A percentile compares a stretch with the other conserved stretches of the same genome.
Evolutionary conservation across 1,140 invertebrate genomes (phyloP).

Genomic region (Calycopis cecrops): DNA sequence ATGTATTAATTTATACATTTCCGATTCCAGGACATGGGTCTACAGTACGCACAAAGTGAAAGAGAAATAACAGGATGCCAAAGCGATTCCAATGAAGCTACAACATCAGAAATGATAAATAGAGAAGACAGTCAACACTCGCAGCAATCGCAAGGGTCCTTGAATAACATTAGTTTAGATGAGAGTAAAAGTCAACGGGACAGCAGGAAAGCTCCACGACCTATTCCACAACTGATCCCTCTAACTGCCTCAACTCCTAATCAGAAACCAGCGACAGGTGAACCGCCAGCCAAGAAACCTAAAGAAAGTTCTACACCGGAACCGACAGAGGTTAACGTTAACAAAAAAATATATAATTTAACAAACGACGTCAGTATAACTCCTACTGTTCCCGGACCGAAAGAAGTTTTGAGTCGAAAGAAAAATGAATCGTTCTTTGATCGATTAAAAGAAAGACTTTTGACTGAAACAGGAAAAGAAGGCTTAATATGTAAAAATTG

Average conservation of each 20-base stretch:
- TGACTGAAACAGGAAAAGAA: slow-evolving; percentile 71
- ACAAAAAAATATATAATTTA: slow-evolving; percentile 40
- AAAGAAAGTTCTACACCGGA: slow-evolving; percentile 40
- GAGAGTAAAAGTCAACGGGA: slow-evolving; percentile 47
- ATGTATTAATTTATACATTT: slow-evolving; percentile 21
- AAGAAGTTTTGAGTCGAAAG: slow-evolving; percentile 64
- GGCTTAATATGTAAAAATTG: slow-evolving; percentile 82
- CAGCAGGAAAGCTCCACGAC: slow-evolving; percentile 75
- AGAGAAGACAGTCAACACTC: slow-evolving; percentile 25
- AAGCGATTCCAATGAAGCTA: slow-evolving; percentile 61
- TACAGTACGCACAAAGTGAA: slow-evolving; percentile 43
- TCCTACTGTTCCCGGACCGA: slow-evolving; percentile 39
- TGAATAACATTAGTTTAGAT: slow-evolving; percentile 25
- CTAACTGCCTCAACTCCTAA: slow-evolving; percentile 69
- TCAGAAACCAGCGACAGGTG: slow-evolving; percentile 44
- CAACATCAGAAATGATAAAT: slow-evolving; percentile 34
- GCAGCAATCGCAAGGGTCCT: slow-evolving; percentile 27
- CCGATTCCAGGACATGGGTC: slow-evolving; percentile 60
- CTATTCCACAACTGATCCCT: slow-evolving; percentile 83
- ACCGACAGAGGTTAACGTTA: slow-evolving; percentile 27
- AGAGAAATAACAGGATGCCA: slow-evolving; percentile 53
- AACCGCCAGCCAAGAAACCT: slow-evolving; percentile 59
- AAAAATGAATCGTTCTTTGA: slow-evolving; percentile 89
- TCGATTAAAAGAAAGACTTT: slow-evolving; percentile 84
- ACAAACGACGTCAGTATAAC: slow-evolving; percentile 46